Conservation (phyloP, 2,888 invertebrate genomes). For the Globia sparganii region DNA sequence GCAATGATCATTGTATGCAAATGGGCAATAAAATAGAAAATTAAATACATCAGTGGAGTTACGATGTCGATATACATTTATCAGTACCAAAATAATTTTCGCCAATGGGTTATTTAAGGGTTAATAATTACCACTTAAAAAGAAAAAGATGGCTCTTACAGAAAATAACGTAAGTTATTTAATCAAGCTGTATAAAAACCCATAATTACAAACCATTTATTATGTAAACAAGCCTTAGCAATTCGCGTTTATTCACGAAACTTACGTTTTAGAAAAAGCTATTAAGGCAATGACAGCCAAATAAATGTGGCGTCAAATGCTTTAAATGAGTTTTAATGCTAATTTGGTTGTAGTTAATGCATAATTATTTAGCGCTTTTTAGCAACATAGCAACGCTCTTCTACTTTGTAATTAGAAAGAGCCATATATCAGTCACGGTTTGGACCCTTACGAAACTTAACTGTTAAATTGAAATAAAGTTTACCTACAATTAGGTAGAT, state of each 20-base stretch:
- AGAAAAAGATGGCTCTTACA: background rate
- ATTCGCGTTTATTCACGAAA: slow-evolving; percentile 5
- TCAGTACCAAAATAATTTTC: background rate
- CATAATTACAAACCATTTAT: background rate
- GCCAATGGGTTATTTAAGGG: too few relatives aligned
- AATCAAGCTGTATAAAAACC: background rate
- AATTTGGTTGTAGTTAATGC: slow-evolving; percentile 32
- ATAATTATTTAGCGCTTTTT: slow-evolving; percentile 39
- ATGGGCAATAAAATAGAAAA: too few relatives aligned
- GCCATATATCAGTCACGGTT: slow-evolving; percentile 46
- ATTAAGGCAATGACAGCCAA: slow-evolving; percentile 40
- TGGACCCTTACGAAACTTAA: slow-evolving; percentile 38
- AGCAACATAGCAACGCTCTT: slow-evolving; percentile 7
- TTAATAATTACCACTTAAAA: background rate
- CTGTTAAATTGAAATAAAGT: slow-evolving; percentile 16
- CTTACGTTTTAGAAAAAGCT: slow-evolving; percentile 24
- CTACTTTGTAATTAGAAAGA: slow-evolving; percentile 34
- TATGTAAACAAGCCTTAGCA: slow-evolving; percentile 22
- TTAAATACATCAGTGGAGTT: background rate
- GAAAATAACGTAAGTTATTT: background rate
- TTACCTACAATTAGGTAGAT: background rate
- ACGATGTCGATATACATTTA: background rate
- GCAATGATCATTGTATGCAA: too few relatives aligned
- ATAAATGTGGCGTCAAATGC: slow-evolving; percentile 62
- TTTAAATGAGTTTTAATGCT: slow-evolving; percentile 53